Percentiles rank a stretch among this genome's conserved stretches.
Evolutionary conservation across 2,113 vertebrate genomes (phyloP).

Genomic region (Catharus fuscescens): DNA sequence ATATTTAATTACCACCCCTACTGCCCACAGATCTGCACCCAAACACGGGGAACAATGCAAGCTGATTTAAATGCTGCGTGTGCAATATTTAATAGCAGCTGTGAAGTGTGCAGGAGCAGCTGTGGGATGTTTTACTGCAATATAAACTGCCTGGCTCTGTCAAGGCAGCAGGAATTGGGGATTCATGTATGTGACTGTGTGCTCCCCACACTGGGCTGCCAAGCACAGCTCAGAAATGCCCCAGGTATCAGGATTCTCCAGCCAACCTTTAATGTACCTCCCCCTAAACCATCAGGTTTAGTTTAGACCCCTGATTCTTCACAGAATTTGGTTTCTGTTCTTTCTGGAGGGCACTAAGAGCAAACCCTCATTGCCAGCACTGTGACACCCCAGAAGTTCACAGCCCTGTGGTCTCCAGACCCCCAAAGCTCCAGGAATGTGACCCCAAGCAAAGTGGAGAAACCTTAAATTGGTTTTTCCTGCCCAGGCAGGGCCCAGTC

Average conservation of each 20-base stretch:
- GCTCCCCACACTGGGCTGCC: background rate
- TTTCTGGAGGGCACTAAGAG: background rate
- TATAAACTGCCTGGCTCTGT: background rate
- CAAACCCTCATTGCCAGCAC: background rate
- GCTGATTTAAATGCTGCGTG: background rate
- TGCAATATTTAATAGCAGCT: background rate
- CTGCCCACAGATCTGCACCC: background rate
- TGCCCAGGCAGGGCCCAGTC: accelerated
- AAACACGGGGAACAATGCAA: background rate
- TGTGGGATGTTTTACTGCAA: background rate
- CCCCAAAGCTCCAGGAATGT: background rate
- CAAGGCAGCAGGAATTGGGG: background rate
- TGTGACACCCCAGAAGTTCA: background rate
- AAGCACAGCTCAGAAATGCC: background rate
- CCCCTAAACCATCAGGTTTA: background rate
- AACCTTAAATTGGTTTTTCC: background rate
- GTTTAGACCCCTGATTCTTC: background rate
- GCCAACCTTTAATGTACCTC: background rate
- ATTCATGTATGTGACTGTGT: accelerated
- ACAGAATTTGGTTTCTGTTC: accelerated
- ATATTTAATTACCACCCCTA: background rate
- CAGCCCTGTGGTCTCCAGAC: background rate
- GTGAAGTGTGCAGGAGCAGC: background rate
- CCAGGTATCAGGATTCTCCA: accelerated
- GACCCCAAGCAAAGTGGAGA: accelerated